Conservation (phyloP, 2,888 invertebrate species). For the Microctonus brassicae region DNA sequence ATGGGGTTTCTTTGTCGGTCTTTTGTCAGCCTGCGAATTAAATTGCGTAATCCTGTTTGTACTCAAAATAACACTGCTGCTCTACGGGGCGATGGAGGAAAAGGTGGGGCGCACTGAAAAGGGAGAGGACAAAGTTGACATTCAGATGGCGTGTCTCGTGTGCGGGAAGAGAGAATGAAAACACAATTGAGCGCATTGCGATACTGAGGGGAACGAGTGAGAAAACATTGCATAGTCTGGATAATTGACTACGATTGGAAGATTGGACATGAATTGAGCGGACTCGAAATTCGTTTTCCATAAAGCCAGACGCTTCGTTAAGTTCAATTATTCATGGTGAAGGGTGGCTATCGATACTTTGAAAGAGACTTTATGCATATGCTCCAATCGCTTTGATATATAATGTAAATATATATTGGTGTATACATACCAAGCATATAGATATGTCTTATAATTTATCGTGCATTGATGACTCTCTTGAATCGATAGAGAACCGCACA, state of each 20-base stretch:
- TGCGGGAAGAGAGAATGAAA: background rate
- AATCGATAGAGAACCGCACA: slow-evolving; percentile 8
- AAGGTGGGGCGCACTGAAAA: background rate
- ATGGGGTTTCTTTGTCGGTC: slow-evolving; percentile 39
- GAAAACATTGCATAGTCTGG: slow-evolving; percentile 41
- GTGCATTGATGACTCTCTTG: background rate
- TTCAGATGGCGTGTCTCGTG: slow-evolving; percentile 55
- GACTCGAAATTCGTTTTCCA: slow-evolving; percentile 60
- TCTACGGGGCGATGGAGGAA: slow-evolving; percentile 35
- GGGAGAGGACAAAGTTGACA: slow-evolving; percentile 55
- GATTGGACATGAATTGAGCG: slow-evolving; percentile 66
- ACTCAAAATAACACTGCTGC: slow-evolving; percentile 67
- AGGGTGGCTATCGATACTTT: slow-evolving; percentile 32
- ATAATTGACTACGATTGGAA: slow-evolving; percentile 70
- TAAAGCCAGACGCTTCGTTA: slow-evolving; percentile 65
- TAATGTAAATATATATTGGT: background rate
- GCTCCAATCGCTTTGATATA: slow-evolving; percentile 22
- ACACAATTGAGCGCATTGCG: background rate
- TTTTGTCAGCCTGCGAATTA: slow-evolving; percentile 67
- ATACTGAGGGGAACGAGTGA: slow-evolving; percentile 18
- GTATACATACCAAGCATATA: background rate
- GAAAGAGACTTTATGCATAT: background rate
- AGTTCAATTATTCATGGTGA: slow-evolving; percentile 61
- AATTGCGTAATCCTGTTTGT: slow-evolving; percentile 69
- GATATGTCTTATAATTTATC: background rate